phyloP scores from a whole-genome alignment of 2,888 invertebrate species.

The Eupithecia pulchellata region DNA sequence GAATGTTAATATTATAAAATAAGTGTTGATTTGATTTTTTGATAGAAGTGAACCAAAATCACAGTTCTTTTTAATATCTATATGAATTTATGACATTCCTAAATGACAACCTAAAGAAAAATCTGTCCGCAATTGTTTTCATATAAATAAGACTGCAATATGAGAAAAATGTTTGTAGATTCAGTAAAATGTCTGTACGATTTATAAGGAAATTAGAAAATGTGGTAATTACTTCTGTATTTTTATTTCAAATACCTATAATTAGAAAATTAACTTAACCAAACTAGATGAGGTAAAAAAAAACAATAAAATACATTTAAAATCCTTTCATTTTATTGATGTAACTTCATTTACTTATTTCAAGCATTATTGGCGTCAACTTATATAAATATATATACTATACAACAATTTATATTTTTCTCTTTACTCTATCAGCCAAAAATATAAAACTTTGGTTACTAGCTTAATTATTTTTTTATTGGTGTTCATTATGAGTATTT shows the following conservation, averaged over 20 bases:
- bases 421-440: slow-evolving; percentile 67
- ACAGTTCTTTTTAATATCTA: slow-evolving; percentile 3
- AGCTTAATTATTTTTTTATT: slow-evolving; percentile 72
- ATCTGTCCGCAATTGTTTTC: slow-evolving; percentile 39
- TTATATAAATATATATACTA: slow-evolving; percentile 65
- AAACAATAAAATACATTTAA: slow-evolving; percentile 51
- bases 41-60: not conserved
- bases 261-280: slow-evolving; percentile 14
- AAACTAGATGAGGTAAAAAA: slow-evolving; percentile 4
- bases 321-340: slow-evolving; percentile 76
- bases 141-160: slow-evolving; percentile 47
- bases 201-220: slow-evolving; percentile 43
- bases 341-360: slow-evolving; percentile 72
- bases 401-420: slow-evolving; percentile 66
- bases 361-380: slow-evolving; percentile 75
- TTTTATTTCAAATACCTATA: slow-evolving; percentile 38
- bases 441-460: slow-evolving; percentile 84
- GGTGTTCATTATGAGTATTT: slow-evolving; percentile 67
- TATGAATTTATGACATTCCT: slow-evolving; percentile 50
- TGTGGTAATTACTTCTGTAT: slow-evolving; percentile 46
- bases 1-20: not conserved
- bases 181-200: slow-evolving; percentile 55
- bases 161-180: slow-evolving; percentile 47
- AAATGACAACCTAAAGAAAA: slow-evolving; percentile 26
- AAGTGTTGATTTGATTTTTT: slow-evolving; percentile 18